phyloP scores from a whole-genome alignment of 2,797 vertebrate species.

The Tiaroga cobitis region DNA sequence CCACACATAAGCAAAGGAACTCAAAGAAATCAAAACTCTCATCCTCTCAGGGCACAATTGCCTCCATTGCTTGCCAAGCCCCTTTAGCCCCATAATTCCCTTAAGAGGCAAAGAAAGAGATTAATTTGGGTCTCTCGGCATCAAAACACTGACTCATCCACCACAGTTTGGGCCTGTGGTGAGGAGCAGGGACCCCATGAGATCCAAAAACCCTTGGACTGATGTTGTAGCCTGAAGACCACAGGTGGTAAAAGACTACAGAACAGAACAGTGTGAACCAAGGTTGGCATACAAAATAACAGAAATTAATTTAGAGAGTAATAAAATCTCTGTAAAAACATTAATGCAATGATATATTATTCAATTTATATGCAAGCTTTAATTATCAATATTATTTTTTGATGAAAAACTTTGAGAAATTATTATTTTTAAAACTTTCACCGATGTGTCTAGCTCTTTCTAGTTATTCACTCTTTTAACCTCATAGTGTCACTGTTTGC shows the following conservation, averaged over 20 bases:
- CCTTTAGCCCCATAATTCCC: neutral
- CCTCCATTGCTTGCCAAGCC: slow-evolving; percentile 11
- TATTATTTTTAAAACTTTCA: neutral
- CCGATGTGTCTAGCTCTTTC: too few relatives aligned
- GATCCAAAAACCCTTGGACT: neutral
- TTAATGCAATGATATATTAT: neutral
- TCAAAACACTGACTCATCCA: slow-evolving; percentile 21
- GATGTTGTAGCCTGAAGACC: neutral
- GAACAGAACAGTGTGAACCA: neutral
- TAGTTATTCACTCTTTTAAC: slow-evolving; percentile 1
- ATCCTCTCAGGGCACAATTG: slow-evolving; percentile 1
- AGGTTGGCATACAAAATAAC: neutral
- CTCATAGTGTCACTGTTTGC: slow-evolving; percentile 28
- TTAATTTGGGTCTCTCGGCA: neutral
- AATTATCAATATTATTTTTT: neutral
- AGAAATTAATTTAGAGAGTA: neutral
- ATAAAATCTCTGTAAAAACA: neutral
- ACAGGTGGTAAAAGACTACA: neutral
- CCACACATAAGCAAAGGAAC: neutral
- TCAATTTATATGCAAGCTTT: neutral
- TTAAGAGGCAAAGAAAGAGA: neutral
- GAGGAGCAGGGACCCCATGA: neutral
- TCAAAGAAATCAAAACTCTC: neutral
- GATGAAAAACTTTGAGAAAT: neutral
- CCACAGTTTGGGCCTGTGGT: neutral